Base-by-base conservation (phyloP, 1,140 invertebrate genomes). In the Rhopalosiphum maidis region DNA sequence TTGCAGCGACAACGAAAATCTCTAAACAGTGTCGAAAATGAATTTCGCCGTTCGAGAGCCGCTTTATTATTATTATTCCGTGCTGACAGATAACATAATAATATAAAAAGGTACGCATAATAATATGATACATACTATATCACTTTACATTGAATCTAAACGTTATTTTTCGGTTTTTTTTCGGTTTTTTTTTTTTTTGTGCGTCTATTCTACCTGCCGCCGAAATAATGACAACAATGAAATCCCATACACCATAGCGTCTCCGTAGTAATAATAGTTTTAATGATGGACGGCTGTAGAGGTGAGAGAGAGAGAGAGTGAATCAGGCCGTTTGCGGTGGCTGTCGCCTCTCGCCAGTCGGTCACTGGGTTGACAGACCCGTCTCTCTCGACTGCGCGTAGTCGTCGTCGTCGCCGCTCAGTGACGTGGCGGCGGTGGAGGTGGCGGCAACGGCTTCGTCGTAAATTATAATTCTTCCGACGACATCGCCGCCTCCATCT, bases 311-410 rank as follows among this genome's bases (percentile, higher is more conserved):
- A n/a, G 60, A 77, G 60, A 77, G 60, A 77, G 60, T 77, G 30
- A 77, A n/a, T n/a, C 30, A 77, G n/a, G 30, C 60, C 30, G 60
- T 77, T 77, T 77, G 60, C 30, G 60, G 82, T 2, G 37, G 82
- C 35, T 41, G 37, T 83, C 82, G 37, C 82, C n/a, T 83, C 35
- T 83, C 35, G 82, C n/a, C 82, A 83, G 82, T 83, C 82, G 82
- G 82, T 83, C 82, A 83, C 82, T 83, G 82, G 77, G 82, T 83
- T 83, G 82, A 83, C 82, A 83, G 60, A n/a, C 60, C 60, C 60
- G 60, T 77, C 60, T 77, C 60, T 77, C 60, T n/a, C 1, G 60
- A n/a, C 82, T 22, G 82, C 35, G 37, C 35, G 82, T 37, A 37
- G 37, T 37, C 37, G 37, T 37, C 37, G 37, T 37, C 37, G 37